Evolutionary conservation across 2,797 vertebrate species (phyloP).

Genomic region (Gephyroberyx darwinii): DNA sequence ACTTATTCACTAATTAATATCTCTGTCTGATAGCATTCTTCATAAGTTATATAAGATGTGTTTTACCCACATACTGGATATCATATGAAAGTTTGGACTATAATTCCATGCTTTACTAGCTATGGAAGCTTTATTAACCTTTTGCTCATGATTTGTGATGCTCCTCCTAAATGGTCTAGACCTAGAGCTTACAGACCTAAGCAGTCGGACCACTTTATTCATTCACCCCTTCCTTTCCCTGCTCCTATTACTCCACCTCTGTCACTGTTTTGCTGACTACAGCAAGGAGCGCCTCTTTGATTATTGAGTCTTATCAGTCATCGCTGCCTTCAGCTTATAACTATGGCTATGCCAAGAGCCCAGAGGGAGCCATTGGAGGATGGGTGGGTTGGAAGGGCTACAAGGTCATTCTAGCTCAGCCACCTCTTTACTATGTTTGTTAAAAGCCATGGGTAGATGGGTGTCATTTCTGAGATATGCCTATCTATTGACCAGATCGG

Average conservation of each 20-base stretch:
- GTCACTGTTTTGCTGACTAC: conserved; percentile 24
- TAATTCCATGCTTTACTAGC: not conserved
- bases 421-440: not conserved
- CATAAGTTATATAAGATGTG: conserved; percentile 27
- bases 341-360: not conserved
- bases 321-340: conserved; percentile 2
- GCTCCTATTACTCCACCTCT: not conserved
- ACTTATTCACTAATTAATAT: no score
- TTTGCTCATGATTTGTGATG: not conserved
- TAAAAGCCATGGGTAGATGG: not conserved
- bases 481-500: no score
- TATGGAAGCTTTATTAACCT: not conserved
- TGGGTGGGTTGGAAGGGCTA: not conserved
- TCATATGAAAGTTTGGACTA: not conserved
- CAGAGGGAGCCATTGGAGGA: conserved; percentile 9
- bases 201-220: not conserved
- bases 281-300: conserved; percentile 1
- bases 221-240: not conserved
- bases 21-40: not conserved
- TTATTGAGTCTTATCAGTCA: conserved; percentile 40
- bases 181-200: not conserved
- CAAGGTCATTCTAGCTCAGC: not conserved
- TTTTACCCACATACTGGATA: conserved; percentile 4
- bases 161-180: no score
- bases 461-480: no score